Evolutionary conservation across 2,888 invertebrate genomes (phyloP).

Genomic region (Volucella bombylans): DNA sequence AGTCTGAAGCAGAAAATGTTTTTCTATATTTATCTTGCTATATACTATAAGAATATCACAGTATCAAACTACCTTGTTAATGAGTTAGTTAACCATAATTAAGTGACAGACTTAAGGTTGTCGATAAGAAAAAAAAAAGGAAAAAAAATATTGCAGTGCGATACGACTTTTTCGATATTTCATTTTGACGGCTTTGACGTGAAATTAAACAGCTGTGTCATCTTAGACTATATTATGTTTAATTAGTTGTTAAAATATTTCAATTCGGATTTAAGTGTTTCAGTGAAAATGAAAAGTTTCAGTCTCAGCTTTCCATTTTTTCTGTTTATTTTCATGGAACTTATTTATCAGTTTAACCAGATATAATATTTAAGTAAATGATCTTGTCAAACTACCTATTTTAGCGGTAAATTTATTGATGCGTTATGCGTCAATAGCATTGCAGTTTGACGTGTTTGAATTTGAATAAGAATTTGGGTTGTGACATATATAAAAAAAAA

Average conservation of each 20-base stretch:
- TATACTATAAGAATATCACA: constrained; percentile 2
- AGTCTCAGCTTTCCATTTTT: too few species aligned
- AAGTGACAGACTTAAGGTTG: constrained; percentile 23
- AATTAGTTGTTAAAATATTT: too few species aligned
- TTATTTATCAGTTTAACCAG: neutral
- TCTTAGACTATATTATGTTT: neutral
- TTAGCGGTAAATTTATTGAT: neutral
- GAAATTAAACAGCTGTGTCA: neutral
- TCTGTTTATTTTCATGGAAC: neutral
- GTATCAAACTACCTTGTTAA: constrained; percentile 25
- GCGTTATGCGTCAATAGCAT: neutral
- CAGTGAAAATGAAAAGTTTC: constrained; percentile 2
- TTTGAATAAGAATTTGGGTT: constrained; percentile 2
- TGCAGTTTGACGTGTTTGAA: neutral
- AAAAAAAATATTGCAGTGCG: neutral
- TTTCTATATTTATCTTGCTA: neutral
- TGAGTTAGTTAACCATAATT: constrained; percentile 26
- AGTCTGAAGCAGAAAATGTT: neutral
- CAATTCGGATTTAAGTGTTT: too few species aligned
- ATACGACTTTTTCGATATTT: constrained; percentile 16
- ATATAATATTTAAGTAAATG: neutral
- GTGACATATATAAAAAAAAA: neutral
- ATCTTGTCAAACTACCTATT: constrained; percentile 4
- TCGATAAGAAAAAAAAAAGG: neutral
- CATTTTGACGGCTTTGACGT: neutral